phyloP scores from a whole-genome alignment of 2,113 vertebrate species.

The Chamaea fasciata region DNA sequence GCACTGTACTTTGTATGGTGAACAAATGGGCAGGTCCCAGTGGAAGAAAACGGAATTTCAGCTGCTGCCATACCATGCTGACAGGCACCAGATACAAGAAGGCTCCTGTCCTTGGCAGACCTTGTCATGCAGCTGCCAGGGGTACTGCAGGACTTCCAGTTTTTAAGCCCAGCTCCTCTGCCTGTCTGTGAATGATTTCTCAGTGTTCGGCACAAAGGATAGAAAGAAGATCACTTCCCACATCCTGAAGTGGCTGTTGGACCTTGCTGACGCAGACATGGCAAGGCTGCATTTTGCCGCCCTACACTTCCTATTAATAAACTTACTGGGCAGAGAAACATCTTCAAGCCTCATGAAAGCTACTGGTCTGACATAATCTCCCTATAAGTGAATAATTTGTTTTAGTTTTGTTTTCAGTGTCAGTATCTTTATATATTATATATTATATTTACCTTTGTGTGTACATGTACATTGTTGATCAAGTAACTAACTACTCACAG shows the following conservation, averaged over 20 bases:
- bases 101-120: neutral
- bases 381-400: neutral
- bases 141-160: neutral
- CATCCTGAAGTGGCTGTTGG: neutral
- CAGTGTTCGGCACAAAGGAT: neutral
- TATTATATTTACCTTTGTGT: neutral
- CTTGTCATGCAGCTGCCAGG: neutral
- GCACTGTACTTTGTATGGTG: neutral
- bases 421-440: neutral
- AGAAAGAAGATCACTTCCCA: neutral
- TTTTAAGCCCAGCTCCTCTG: neutral
- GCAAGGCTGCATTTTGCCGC: neutral
- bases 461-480: neutral
- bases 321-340: neutral
- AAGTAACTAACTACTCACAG: neutral
- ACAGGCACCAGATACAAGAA: neutral
- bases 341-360: neutral
- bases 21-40: neutral
- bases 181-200: neutral
- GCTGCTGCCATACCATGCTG: rapidly evolving
- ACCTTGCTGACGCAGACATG: neutral
- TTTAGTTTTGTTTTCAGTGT: neutral
- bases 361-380: neutral
- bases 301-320: neutral
- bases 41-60: neutral